Evolutionary conservation across 2,888 invertebrate genomes (phyloP).

Genomic region (Euclidia mi): DNA sequence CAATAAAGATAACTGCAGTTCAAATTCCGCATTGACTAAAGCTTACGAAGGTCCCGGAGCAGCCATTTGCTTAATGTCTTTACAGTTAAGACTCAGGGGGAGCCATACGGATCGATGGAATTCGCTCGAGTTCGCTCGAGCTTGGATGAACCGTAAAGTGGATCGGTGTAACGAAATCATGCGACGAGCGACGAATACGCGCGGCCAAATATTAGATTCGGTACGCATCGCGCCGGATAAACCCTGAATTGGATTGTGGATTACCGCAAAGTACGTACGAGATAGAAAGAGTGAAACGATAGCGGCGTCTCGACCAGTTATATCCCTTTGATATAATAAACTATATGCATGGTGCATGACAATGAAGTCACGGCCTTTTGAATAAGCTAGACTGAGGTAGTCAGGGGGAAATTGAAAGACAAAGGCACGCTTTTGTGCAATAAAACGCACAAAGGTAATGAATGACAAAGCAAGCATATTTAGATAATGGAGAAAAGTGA

Average conservation of each 20-base stretch:
- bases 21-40: slow-evolving; percentile 3
- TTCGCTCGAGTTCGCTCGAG: slow-evolving; percentile 7
- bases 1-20: slow-evolving; percentile 15
- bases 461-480: too few relatives aligned
- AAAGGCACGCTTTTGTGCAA: too few relatives aligned
- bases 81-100: background rate
- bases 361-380: too few relatives aligned
- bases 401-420: too few relatives aligned
- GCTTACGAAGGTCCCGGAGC: slow-evolving; percentile 1
- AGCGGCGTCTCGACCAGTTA: too few relatives aligned
- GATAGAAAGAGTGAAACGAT: too few relatives aligned
- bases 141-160: slow-evolving; percentile 13
- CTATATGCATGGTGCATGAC: too few relatives aligned
- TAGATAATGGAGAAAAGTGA: too few relatives aligned
- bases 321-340: too few relatives aligned
- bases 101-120: slow-evolving; percentile 11
- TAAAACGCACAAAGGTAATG: too few relatives aligned
- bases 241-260: background rate
- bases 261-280: background rate
- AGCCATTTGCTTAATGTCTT: slow-evolving; percentile 17
- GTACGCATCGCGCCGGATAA: background rate
- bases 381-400: too few relatives aligned
- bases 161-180: slow-evolving; percentile 20
- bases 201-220: slow-evolving; percentile 1
- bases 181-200: slow-evolving; percentile 3